Evolutionary conservation across 2,113 vertebrate species (phyloP).

Genomic region (Indri indri): DNA sequence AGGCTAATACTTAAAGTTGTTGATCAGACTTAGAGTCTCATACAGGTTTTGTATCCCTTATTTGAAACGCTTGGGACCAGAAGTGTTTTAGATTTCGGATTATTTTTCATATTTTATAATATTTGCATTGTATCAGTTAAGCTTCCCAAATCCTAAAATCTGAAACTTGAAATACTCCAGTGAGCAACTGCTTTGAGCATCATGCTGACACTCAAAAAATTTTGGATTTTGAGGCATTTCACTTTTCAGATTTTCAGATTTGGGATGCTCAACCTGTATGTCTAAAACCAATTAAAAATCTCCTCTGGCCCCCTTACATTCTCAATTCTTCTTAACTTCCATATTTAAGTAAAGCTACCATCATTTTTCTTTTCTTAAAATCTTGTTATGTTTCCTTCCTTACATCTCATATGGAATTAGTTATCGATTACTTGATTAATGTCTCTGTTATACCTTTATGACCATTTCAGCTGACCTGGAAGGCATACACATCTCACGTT

Average conservation of each 20-base stretch:
- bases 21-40: not conserved
- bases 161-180: not conserved
- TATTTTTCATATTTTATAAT: not conserved
- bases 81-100: not conserved
- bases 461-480: not conserved
- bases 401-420: not conserved
- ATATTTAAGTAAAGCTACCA: not conserved
- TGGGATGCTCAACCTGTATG: not conserved
- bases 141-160: not conserved
- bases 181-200: not conserved
- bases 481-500: not conserved
- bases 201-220: not conserved
- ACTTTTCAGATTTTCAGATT: not conserved
- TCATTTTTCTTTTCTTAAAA: conserved; percentile 2
- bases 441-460: not conserved
- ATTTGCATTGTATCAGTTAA: not conserved
- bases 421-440: not conserved
- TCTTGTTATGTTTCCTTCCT: not conserved
- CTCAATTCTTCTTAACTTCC: not conserved
- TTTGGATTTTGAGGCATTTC: not conserved
- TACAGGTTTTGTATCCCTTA: not conserved
- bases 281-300: not conserved
- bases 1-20: not conserved
- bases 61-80: not conserved
- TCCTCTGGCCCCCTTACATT: not conserved